Base-by-base conservation (phyloP, 2,113 vertebrate genomes). In the Uropsilus gracilis region DNA sequence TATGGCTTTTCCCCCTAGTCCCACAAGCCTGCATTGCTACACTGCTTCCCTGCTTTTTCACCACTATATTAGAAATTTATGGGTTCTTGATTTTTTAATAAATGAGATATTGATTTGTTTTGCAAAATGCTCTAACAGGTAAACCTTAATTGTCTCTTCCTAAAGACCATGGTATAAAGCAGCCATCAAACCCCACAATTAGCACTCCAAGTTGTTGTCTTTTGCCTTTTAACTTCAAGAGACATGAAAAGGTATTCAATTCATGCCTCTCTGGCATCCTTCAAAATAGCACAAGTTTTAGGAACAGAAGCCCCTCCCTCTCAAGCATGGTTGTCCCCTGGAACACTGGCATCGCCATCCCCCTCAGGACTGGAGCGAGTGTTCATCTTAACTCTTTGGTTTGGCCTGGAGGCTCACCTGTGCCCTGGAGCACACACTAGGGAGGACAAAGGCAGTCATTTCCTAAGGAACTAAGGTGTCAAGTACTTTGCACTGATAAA, bases 81-180 rank as follows among this genome's bases (percentile, higher is more conserved):
- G 63, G 39, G 6, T 0, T 93, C 90, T 97, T 95, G 42, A n/a
- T 92, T 97, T 97, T 97, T 97, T 98, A 90, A 96, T 94, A 92
- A 94, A 94, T 34, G 28, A 95, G 85, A 69, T 95, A 64, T 71
- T 86, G 94, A 95, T 96, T 95, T 91, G 66, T 84, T 95, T n/a
- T 59, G 4, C 71, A 95, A 95, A 98, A 0, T 86, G 48, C 39
- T 93, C 86, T 28, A 92, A 0, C 78, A 92, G 64, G 86, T 94
- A 93, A 97, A 96, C 90, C 80, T 96, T 95, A 93, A 85, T 91
- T 96, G 94, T 68, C 76, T 6, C 4, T 82, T 95, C n/a, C 73
- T 94, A 90, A 95, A 94, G 90, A 95, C 64, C 5, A 61, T 32
- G 42, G 78, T 90, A 86, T 80, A 42, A 87, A 95, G 94, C 94